Evolutionary conservation across 2,888 invertebrate genomes (phyloP).

Genomic region (Eristalis intricaria): DNA sequence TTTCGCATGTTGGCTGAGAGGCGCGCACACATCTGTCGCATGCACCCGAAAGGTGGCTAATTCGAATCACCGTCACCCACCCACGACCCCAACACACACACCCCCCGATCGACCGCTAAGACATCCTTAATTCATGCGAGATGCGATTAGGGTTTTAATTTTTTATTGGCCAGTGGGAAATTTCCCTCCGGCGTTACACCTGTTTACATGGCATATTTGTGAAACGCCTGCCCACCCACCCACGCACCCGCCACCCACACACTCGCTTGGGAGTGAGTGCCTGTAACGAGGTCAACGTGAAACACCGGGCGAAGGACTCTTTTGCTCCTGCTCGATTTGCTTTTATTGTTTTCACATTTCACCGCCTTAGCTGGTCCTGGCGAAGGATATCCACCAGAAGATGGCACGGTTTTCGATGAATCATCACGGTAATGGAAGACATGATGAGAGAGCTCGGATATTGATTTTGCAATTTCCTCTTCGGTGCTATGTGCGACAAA

Average conservation of each 20-base stretch:
- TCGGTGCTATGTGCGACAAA: constrained; percentile 1
- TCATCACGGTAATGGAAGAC: constrained; percentile 44
- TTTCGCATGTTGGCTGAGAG: neutral
- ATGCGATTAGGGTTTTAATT: constrained; percentile 41
- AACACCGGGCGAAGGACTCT: neutral
- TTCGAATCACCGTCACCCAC: neutral
- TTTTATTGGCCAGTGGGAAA: constrained; percentile 51
- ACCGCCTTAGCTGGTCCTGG: constrained; percentile 4
- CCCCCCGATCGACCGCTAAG: neutral
- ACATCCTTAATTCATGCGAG: constrained; percentile 38
- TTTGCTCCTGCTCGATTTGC: neutral
- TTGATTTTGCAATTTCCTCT: constrained; percentile 66
- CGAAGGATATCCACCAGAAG: neutral
- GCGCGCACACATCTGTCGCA: constrained; percentile 30
- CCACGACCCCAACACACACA: neutral
- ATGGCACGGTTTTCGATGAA: constrained; percentile 34
- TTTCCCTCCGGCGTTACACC: constrained; percentile 24
- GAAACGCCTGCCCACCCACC: neutral
- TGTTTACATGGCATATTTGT: constrained; percentile 37
- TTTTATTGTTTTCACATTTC: constrained; percentile 44
- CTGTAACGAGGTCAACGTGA: neutral
- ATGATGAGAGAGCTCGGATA: constrained; percentile 52
- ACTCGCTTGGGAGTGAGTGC: neutral
- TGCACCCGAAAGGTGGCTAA: neutral
- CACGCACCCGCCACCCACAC: neutral